Evolutionary conservation across 2,888 invertebrate species (phyloP), one percentile per base, ranked within the genome.

Genomic region (Coleophora flavipennella): DNA sequence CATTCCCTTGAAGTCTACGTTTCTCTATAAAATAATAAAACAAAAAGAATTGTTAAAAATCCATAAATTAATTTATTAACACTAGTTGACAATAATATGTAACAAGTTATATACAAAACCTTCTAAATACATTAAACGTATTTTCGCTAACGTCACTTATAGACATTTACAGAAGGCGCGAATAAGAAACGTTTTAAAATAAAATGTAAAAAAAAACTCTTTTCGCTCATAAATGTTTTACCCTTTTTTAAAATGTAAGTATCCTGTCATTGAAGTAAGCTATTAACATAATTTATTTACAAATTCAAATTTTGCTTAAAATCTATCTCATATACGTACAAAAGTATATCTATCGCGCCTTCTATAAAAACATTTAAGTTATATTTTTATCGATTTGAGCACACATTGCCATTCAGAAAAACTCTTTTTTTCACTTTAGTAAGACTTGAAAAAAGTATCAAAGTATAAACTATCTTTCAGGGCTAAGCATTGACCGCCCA

Each of bases 41-140:
- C 31, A 57, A 53, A 56, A 54, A 61, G 50, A 50, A 20, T 13
- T 28, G 8, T 50, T 55, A 77, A 80, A 83, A 83, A 77, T 79
- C 72, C 77, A 80, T 83, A 81, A 79, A 77, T 81, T 83, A 79
- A 73, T 81, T 81, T 76, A 81, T 76, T 81, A 80, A 76, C 70
- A 73, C 83, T 80, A 81, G 78, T 62, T 67, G 74, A 77, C 75
- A 78, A 76, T 77, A 77, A 75, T 67, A 68, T n/a, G n/a, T 78
- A 81, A 83, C 79, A 78, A 78, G 69, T 68, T 83, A 81, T 81
- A 71, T 83, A 81, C 81, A 83, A 80, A 80, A 76, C 58, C 49
- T 62, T 31, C 38, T 43, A 40, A 38, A 38, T 43, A 40, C 35
- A 35, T 43, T 34, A 35, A 40, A 35, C 38, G 38, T 40, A 38